Percentiles rank a stretch among this genome's conserved stretches.
These are phyloP conservation scores for Dermolepida albohirtum DNA, from an alignment of 2,888 invertebrate genomes.

Conservation along the genomic window DNA sequence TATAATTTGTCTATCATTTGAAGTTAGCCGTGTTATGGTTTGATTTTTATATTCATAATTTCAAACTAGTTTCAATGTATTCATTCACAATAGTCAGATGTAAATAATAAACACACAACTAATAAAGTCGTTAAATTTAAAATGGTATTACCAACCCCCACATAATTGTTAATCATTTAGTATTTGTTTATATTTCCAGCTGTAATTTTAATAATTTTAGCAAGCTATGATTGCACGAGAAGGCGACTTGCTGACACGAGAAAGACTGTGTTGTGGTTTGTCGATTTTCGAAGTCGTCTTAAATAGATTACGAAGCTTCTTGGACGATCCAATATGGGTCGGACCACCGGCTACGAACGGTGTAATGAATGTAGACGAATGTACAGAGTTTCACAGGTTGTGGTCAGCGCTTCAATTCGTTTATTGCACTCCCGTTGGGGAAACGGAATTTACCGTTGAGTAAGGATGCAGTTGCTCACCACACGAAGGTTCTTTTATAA, in stretches of 20 bases:
- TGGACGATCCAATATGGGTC: conserved; percentile 92
- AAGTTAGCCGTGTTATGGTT: no score
- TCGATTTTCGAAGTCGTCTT: conserved; percentile 97
- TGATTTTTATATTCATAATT: no score
- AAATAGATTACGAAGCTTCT: conserved; percentile 84
- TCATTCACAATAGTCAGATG: no score
- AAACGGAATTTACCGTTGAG: conserved; percentile 97
- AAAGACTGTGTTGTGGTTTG: conserved; percentile 96
- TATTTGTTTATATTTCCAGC: background rate
- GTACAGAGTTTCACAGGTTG: conserved; percentile 93
- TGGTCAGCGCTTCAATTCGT: conserved; percentile 99
- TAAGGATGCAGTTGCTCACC: conserved; percentile 65
- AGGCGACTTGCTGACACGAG: conserved; percentile 95
- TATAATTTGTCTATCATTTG: no score
- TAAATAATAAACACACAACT: no score
- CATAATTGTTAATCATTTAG: no score
- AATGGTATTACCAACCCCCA: no score
- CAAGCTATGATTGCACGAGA: conserved; percentile 95
- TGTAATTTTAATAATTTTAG: conserved; percentile 65
- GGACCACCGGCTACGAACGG: conserved; percentile 91
- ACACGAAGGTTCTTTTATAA: conserved; percentile 38
- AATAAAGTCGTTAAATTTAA: no score
- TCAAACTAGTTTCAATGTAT: no score
- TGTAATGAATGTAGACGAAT: conserved; percentile 96
- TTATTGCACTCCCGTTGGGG: conserved; percentile 96